A percentile compares a stretch with the other conserved stretches of the same genome.
Conservation (phyloP, 2,888 invertebrate species). For the Agrochola circellaris region DNA sequence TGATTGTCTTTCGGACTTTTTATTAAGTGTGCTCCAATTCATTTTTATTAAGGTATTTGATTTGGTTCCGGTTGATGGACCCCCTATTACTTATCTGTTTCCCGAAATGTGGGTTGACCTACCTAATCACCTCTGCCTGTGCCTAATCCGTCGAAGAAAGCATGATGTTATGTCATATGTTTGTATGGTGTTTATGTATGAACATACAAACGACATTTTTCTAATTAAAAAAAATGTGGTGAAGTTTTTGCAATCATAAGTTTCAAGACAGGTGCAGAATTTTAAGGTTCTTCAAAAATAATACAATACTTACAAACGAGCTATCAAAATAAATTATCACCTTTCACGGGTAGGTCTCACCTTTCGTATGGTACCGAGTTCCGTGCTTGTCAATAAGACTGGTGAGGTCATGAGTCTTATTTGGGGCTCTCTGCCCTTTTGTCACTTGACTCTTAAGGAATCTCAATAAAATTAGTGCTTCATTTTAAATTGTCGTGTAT, state of each 20-base stretch:
- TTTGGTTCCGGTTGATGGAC: too few relatives aligned
- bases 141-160: too few relatives aligned
- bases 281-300: neutral
- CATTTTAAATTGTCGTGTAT: neutral
- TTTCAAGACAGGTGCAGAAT: neutral
- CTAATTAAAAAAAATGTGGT: too few relatives aligned
- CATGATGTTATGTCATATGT: too few relatives aligned
- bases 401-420: slow-evolving; percentile 42
- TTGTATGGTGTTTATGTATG: too few relatives aligned
- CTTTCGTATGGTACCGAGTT: slow-evolving; percentile 47
- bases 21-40: too few relatives aligned
- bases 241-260: neutral
- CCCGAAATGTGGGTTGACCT: too few relatives aligned
- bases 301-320: slow-evolving; percentile 15
- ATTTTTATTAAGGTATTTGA: neutral
- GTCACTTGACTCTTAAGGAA: slow-evolving; percentile 27
- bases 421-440: slow-evolving; percentile 49
- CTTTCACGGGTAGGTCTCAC: slow-evolving; percentile 24
- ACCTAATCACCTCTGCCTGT: too few relatives aligned
- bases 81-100: too few relatives aligned
- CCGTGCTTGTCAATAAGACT: slow-evolving; percentile 33
- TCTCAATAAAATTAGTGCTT: slow-evolving; percentile 20
- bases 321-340: slow-evolving; percentile 31
- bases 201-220: too few relatives aligned
- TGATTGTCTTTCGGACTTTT: neutral